These are phyloP conservation scores for Epinephelus fuscoguttatus DNA, from an alignment of 2,113 vertebrate genomes.

Conservation along the genomic window DNA sequence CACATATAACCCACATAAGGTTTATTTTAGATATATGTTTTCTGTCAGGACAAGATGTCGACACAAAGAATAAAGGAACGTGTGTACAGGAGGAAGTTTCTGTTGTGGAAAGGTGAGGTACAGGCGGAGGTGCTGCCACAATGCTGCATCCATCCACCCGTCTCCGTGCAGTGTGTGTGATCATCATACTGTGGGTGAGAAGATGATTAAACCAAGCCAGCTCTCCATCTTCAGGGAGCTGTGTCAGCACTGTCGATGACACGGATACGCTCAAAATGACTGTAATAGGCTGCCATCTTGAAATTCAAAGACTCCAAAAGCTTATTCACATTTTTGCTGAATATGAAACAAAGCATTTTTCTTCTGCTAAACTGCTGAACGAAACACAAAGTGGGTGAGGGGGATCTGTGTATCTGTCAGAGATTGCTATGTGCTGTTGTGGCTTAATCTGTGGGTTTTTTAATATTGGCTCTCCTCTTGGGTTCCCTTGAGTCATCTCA, in stretches of 20 bases:
- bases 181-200: constrained; percentile 45
- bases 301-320: constrained; percentile 66
- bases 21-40: background rate
- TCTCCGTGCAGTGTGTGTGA: constrained; percentile 38
- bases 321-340: constrained; percentile 73
- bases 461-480: constrained; percentile 65
- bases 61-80: background rate
- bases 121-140: constrained; percentile 7
- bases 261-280: constrained; percentile 62
- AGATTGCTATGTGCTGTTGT: constrained; percentile 33
- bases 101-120: background rate
- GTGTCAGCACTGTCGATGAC: constrained; percentile 75
- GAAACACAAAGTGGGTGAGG: constrained; percentile 52
- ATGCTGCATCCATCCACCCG: constrained; percentile 45
- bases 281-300: constrained; percentile 65
- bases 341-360: constrained; percentile 72
- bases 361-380: constrained; percentile 62
- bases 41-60: background rate
- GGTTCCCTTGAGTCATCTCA: constrained; percentile 41
- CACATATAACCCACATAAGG: background rate
- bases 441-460: constrained; percentile 56
- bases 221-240: constrained; percentile 67
- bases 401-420: constrained; percentile 56
- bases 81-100: constrained; percentile 14
- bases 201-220: constrained; percentile 72